These are phyloP conservation scores for Rutilus rutilus DNA, from an alignment of 2,113 vertebrate species.

Conservation along the genomic window DNA sequence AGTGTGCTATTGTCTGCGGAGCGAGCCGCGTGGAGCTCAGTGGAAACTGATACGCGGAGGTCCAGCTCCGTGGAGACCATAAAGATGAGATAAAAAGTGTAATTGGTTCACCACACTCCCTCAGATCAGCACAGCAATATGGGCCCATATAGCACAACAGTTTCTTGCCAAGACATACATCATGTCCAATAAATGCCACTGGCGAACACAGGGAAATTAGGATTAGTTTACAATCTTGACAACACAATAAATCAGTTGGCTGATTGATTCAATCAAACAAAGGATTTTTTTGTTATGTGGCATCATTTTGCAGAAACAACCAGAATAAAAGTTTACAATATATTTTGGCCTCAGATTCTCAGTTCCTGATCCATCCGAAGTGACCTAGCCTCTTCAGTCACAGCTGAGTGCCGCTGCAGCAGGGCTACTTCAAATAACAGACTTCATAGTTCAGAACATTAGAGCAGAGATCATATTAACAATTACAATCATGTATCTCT, in stretches of 20 bases:
- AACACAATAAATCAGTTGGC: conserved; percentile 4
- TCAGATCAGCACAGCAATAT: conserved; percentile 17
- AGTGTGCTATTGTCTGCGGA: conserved; percentile 5
- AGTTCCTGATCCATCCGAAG: not conserved
- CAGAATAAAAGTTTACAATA: not conserved
- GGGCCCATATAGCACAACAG: not conserved
- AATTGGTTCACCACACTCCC: conserved; percentile 19
- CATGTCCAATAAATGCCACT: conserved; percentile 29
- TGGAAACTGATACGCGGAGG: conserved; percentile 32
- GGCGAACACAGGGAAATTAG: not conserved
- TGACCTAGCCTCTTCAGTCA: not conserved
- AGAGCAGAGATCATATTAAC: conserved; percentile 8
- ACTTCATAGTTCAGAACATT: conserved; percentile 24
- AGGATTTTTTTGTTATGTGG: not conserved
- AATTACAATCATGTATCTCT: conserved; percentile 26
- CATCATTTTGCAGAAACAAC: not conserved
- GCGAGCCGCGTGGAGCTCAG: not conserved
- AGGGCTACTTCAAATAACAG: not conserved
- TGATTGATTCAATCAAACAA: conserved; percentile 21
- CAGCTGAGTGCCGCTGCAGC: not conserved
- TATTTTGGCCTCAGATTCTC: not conserved
- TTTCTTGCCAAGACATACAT: conserved; percentile 14
- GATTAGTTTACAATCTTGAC: conserved; percentile 10
- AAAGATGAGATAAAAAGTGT: conserved; percentile 21
- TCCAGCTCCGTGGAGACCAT: conserved; percentile 2